Evolutionary conservation across 2,113 vertebrate species (phyloP).

Genomic region (Ictalurus punctatus): DNA sequence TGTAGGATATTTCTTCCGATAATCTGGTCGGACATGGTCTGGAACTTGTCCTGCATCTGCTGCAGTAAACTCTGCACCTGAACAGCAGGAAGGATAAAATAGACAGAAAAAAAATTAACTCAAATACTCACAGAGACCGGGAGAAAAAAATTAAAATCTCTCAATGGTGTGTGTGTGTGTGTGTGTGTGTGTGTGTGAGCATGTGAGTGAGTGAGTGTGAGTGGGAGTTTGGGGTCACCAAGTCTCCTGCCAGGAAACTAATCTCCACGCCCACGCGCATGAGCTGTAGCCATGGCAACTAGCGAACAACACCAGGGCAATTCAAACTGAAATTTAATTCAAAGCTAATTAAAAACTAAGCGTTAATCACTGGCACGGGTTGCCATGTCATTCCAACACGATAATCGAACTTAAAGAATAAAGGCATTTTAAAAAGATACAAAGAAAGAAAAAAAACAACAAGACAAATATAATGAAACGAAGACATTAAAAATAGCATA

Average conservation of each 20-base stretch:
- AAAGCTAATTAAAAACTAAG: neutral
- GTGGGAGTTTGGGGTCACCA: conserved; percentile 18
- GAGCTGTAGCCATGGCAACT: conserved; percentile 22
- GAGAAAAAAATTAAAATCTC: neutral
- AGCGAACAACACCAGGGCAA: neutral
- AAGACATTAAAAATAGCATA: neutral
- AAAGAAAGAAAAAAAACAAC: no score
- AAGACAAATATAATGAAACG: neutral
- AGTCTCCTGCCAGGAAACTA: neutral
- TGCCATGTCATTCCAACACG: neutral
- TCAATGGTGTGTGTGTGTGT: neutral
- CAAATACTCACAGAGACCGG: neutral
- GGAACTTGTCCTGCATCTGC: conserved; percentile 99
- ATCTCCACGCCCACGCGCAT: neutral
- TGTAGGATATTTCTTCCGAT: conserved; percentile 97
- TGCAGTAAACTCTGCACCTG: conserved; percentile 95
- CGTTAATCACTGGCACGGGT: neutral
- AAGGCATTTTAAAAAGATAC: neutral
- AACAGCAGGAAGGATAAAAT: neutral
- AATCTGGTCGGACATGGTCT: conserved; percentile 99
- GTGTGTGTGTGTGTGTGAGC: no score
- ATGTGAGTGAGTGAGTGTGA: neutral
- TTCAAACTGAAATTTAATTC: neutral
- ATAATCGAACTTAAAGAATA: neutral
- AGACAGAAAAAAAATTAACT: neutral